These are phyloP conservation scores for Drosophila multiciliata DNA, from an alignment of 2,888 invertebrate species.

Conservation along the genomic window DNA sequence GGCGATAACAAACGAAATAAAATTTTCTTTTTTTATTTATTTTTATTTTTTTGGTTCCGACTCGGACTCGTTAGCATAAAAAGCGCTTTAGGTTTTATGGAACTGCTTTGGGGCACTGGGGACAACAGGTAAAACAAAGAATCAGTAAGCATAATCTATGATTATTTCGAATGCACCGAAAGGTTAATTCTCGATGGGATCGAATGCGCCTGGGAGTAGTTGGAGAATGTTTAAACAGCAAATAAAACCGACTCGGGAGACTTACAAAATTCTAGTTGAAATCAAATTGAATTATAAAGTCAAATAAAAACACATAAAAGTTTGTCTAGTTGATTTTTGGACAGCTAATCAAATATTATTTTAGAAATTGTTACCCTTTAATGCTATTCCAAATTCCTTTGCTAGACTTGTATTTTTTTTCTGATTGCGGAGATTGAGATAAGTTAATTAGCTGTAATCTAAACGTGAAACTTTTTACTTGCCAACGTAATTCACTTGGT, in stretches of 20 bases:
- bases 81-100: slow-evolving; percentile 42
- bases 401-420: background rate
- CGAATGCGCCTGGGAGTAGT: background rate
- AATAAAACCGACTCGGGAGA: background rate
- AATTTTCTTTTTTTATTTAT: background rate
- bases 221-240: background rate
- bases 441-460: background rate
- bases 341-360: background rate
- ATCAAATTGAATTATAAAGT: slow-evolving; percentile 5
- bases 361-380: background rate
- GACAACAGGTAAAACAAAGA: slow-evolving; percentile 28
- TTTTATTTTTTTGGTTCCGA: background rate
- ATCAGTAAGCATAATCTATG: slow-evolving; percentile 46
- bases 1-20: slow-evolving; percentile 42
- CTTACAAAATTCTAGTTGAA: slow-evolving; percentile 6
- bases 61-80: slow-evolving; percentile 41
- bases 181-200: slow-evolving; percentile 38
- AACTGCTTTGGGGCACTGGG: slow-evolving; percentile 47
- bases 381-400: too few relatives aligned
- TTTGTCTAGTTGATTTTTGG: background rate
- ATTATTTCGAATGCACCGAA: slow-evolving; percentile 46
- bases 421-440: background rate
- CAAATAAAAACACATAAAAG: background rate
- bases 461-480: background rate
- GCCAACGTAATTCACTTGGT: background rate